Base-by-base conservation (phyloP, 2,888 invertebrate genomes). In the Pollenia angustigena region DNA sequence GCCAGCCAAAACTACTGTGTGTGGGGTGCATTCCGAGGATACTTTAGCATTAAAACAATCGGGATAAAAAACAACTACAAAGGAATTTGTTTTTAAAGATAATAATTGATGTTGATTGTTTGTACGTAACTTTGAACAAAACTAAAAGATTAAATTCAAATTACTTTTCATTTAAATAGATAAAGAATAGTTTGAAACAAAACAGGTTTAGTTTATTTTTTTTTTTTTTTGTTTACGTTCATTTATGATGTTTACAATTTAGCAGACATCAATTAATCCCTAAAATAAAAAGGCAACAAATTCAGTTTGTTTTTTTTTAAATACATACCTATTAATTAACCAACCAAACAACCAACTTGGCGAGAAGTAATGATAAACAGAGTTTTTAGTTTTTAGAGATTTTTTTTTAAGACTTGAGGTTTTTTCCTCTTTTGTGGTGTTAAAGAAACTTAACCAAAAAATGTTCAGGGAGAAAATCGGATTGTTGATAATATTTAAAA, bases 391-490 rank as follows among this genome's bases (percentile, higher is more conserved):
- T 75, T 64, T 56, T 7, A 56, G 6, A 81, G 58, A 82, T 75
- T 78, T 48, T 62, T 69, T 78, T 32, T 1, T 64, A 54, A 69
- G 40, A 76, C 56, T 76, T 56, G 11, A 16, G 44, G 14, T 48
- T 56, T 56, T 68, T 80, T 60, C 32, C 32, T 32, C 32, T 4
- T n/a, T 64, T 58, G 66, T 46, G 74, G 16, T 46, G 54, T 50
- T 14, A 48, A n/a, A 52, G 74, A 64, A 40, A 58, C 18, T 66
- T 56, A 72, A 81, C 48, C 40, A 48, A 66, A 66, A 62, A 14
- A 71, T 72, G 64, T 44, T 23, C 42, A 16, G 40, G 44, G 58
- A 81, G 81, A 81, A 81, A 81, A 60, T 81, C 68, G 16, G 44
- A 18, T 56, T 32, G 12, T 56, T 64, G 18, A 44, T 64, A 56